Base-by-base conservation (phyloP, 2,113 vertebrate species). In the Epinephelus lanceolatus region DNA sequence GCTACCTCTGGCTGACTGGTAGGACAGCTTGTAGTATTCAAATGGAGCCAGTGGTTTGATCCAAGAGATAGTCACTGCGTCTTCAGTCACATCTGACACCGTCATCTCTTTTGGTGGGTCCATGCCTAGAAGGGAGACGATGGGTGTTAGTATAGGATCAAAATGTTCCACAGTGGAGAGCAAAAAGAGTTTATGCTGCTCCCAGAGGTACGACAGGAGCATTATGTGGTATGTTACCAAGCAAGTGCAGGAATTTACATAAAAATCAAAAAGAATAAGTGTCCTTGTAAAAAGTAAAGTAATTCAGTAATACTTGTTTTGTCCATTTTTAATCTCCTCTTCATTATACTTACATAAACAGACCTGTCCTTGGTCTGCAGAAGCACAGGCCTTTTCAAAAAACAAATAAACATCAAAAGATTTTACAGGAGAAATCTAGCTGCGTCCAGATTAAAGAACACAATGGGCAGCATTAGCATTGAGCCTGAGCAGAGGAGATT, bases 11-110 rank as follows among this genome's bases (percentile, higher is more conserved):
- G 92, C 94, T 3, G 96, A 96, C 45, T 96, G 96, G 88, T 97
- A 98, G 3, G 97, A 97, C 72, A 99, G 95, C 77, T 97, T 96
- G 14, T 99, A 99, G 90, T 98, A 97, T 86, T 99, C 97, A 1
- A 99, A 97, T 19, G 93, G 62, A 71, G 98, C 95, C 0, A 96
- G 71, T 0, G 98, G 98, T 84, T 94, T 94, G 65, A 93, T 95
- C 98, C 98, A 99, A 69, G 95, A 96, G 71, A 99, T 60, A 0
- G 82, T 93, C 83, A 99, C 93, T 0, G 96, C 95, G 71, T 98
- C 96, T 84, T 98, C 97, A 0, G 96, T 98, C 80, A 99, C 89
- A 0, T 97, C 98, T 6, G 96, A 95, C 75, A 97, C 95, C 0
- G 93, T 94, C 88, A 99, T 89, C 69, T 98, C 96, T 90, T 93